Base-by-base conservation (phyloP, 2,113 vertebrate species). In the Rhabdornis inornatus region DNA sequence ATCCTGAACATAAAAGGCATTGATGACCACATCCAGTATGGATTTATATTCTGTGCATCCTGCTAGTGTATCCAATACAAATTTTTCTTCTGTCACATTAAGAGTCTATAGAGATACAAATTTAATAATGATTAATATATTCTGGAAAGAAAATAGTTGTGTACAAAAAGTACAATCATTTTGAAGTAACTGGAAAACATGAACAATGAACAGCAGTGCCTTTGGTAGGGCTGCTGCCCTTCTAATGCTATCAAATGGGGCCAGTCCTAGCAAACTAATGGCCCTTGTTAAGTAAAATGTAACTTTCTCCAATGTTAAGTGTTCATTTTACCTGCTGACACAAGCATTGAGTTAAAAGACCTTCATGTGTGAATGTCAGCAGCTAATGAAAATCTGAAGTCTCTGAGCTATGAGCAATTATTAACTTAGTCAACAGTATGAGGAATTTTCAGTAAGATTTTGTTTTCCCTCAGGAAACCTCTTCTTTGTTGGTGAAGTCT, bases 41-140 rank as follows among this genome's bases (percentile, higher is more conserved):
- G 97, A 97, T 95, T 94, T 98, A 83, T 99, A 97, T 87, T 98
- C 98, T 30, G 98, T 94, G 84, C 99, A 99, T 64, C 99, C 99
- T n/a, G 98, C 97, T 55, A 99, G 76, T 17, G 98, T 92, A 52
- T 98, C 98, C 70, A 98, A 84, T 21, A 98, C 77, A 89, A 99
- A 99, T 11, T 93, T 97, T 96, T 96, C 96, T 55, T 98, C 97
- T 78, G 77, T 74, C 56, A 90, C 16, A 10, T 97, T 96, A 84
- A 97, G 87, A 11, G 17, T 50, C 97, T 98, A 75, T 5, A 77
- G 55, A 74, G 42, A 92, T 52, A 90, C 3, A 85, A 87, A 94
- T 87, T 80, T 63, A 90, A 66, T 44, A 83, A 61, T 27, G 33
- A 88, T 88, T 65, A 93, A 71, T 59, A 49, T 50, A 39, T 78